Percentiles rank a stretch among this genome's conserved stretches.
Evolutionary conservation across 2,797 vertebrate genomes (phyloP).

Genomic region (Gallirallus australis): DNA sequence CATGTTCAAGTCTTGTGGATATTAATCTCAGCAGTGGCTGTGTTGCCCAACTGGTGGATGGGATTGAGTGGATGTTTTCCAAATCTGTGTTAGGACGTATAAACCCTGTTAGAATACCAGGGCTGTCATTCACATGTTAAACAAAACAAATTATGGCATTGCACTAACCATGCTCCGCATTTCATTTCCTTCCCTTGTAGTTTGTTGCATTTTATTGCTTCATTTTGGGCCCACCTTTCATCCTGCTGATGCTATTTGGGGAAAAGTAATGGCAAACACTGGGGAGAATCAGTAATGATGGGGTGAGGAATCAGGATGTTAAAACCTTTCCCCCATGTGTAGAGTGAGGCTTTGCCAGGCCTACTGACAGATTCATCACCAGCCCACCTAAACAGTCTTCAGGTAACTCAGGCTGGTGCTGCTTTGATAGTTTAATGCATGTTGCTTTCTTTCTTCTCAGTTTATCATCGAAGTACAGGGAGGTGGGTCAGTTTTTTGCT

Average conservation of each 20-base stretch:
- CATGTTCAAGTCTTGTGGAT: background rate
- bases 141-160: background rate
- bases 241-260: background rate
- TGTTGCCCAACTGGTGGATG: background rate
- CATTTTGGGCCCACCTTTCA: background rate
- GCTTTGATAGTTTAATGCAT: background rate
- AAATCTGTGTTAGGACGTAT: background rate
- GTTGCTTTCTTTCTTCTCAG: background rate
- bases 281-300: background rate
- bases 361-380: background rate
- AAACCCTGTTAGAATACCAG: background rate
- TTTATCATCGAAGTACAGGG: background rate
- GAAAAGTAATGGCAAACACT: background rate
- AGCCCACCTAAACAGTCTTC: background rate
- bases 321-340: background rate
- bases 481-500: too few relatives aligned
- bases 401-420: background rate
- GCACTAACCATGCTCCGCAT: rapidly evolving
- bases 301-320: background rate
- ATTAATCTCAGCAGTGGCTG: background rate
- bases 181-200: background rate
- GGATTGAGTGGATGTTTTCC: background rate
- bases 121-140: background rate
- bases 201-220: background rate
- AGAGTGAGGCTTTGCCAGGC: background rate